phyloP scores from a whole-genome alignment of 2,797 vertebrate species.

The Girardinus metallicus region DNA sequence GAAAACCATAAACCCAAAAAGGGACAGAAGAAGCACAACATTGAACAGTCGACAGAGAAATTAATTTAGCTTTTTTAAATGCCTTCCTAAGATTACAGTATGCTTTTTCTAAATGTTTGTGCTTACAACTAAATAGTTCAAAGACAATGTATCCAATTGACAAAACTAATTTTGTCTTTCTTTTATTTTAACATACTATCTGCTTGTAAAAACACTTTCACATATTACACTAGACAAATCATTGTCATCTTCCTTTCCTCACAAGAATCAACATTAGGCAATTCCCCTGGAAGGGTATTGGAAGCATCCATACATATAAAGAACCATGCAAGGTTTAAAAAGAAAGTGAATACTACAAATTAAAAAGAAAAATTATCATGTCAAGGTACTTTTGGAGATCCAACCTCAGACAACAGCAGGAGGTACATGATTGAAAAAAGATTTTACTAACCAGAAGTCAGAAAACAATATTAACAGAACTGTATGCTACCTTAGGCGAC shows the following conservation, averaged over 20 bases:
- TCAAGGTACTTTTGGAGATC: neutral
- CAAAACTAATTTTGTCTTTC: neutral
- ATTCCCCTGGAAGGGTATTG: neutral
- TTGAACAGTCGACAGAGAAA: neutral
- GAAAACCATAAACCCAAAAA: neutral
- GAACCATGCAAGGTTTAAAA: neutral
- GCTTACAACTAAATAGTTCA: neutral
- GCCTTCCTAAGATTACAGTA: neutral
- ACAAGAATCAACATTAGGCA: neutral
- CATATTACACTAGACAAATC: neutral
- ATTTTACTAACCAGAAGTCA: neutral
- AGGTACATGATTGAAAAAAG: neutral
- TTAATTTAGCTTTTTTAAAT: neutral
- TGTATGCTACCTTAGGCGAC: neutral
- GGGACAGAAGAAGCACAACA: neutral
- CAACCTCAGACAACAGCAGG: neutral
- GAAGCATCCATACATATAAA: neutral
- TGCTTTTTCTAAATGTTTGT: neutral
- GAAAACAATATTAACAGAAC: neutral
- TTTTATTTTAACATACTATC: neutral
- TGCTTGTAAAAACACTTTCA: neutral
- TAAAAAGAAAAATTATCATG: neutral
- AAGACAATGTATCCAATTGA: neutral
- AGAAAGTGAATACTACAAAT: neutral
- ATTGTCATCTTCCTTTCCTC: neutral